These are phyloP conservation scores for Brachionus angularis DNA, from an alignment of 1,140 invertebrate genomes.

Conservation along the genomic window DNA sequence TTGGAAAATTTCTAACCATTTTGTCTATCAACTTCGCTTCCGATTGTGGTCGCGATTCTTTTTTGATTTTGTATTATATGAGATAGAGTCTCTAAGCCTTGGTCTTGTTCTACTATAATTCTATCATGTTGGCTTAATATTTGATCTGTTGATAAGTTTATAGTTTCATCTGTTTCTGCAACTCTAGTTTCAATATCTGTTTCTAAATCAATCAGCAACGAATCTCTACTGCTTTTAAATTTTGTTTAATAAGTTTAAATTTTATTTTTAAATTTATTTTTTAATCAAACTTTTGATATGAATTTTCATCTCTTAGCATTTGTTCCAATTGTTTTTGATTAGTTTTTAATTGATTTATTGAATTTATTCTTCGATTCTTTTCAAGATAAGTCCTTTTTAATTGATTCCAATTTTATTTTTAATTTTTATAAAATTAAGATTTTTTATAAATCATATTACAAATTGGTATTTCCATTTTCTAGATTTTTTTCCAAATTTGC, in stretches of 20 bases:
- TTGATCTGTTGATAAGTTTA: constrained; percentile 2
- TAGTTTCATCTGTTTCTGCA: neutral
- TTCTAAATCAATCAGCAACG: constrained; percentile 26
- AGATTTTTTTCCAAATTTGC: neutral
- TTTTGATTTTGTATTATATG: constrained; percentile 40
- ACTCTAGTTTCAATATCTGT: neutral
- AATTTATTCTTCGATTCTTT: constrained; percentile 6
- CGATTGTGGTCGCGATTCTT: constrained; percentile 22
- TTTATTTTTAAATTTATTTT: neutral
- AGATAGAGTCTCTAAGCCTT: constrained; percentile 28
- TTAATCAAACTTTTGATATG: constrained; percentile 7
- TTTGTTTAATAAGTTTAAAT: neutral
- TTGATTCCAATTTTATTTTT: neutral
- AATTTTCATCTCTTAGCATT: constrained; percentile 8
- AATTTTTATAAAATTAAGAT: neutral
- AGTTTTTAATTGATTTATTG: constrained; percentile 21
- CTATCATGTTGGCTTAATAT: constrained; percentile 6
- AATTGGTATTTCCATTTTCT: neutral
- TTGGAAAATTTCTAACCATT: constrained; percentile 1
- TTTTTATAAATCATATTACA: neutral
- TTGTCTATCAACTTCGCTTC: constrained; percentile 37
- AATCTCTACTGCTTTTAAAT: constrained; percentile 6
- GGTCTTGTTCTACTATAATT: constrained; percentile 27
- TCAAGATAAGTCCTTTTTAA: neutral
- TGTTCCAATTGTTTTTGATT: constrained; percentile 9